Conservation (phyloP, 1,140 invertebrate species). For the Leptinotarsa lineolata region DNA sequence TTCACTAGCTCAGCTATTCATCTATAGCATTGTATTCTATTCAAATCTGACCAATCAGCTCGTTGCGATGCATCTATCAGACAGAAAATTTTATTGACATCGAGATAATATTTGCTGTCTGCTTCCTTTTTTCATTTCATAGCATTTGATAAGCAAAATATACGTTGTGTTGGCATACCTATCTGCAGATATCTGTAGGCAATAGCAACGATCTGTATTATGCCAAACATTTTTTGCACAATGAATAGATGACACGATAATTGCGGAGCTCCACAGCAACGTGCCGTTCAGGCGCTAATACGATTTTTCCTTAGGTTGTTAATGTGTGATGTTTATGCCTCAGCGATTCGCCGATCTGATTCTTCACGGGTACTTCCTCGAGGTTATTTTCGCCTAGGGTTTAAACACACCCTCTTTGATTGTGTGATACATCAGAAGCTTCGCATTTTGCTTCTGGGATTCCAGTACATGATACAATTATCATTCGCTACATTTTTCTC, state of each 20-base stretch:
- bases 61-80: too few relatives aligned
- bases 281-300: background rate
- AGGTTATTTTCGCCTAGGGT: background rate
- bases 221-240: background rate
- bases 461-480: background rate
- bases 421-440: background rate
- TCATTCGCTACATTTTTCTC: background rate
- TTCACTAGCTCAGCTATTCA: too few relatives aligned
- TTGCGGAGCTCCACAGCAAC: background rate
- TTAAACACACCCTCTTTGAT: background rate
- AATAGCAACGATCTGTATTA: background rate
- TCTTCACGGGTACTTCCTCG: background rate
- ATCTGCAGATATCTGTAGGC: too few relatives aligned
- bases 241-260: slow-evolving; percentile 2
- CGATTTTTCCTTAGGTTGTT: background rate
- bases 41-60: too few relatives aligned
- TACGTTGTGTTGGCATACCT: too few relatives aligned
- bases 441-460: background rate
- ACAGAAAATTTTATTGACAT: too few relatives aligned
- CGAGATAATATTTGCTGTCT: too few relatives aligned
- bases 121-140: too few relatives aligned
- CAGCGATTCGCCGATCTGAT: background rate
- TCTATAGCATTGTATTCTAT: too few relatives aligned
- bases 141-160: too few relatives aligned
- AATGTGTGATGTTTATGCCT: slow-evolving; percentile 3